Evolutionary conservation across 35 echinoderm and acorn worm genomes (phyloP), one percentile per base, ranked within the genome.

Genomic region (Stichopus chloronotus): DNA sequence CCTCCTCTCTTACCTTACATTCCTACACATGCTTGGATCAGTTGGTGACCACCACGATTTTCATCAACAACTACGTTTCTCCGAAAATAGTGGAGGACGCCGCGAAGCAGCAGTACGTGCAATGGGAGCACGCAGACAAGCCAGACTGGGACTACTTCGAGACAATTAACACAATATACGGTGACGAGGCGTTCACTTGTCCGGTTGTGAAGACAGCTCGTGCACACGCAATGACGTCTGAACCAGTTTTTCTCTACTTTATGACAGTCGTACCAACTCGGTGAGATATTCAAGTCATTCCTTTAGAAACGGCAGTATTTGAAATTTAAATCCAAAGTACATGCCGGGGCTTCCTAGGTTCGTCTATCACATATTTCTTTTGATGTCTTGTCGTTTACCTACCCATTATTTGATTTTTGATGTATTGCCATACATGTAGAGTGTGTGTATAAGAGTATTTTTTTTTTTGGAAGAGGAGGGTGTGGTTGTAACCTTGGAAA

Each of bases 151-250:
- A 85, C 58, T 85, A 85, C 14, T 85, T 85, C 14, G 82, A 85
- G 55, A 20, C 54, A 13, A 20, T 85, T 59, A 85, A 59, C 55
- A 53, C 82, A 9, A 85, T 85, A n/a, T 85, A 85, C 20, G 82
- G 82, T 7, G 82, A 85, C 82, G 82, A 85, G 55, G 53, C 82
- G 20, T 85, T 58, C 24, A 85, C 54, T 58, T 85, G 82, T 53
- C 82, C 82, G 17, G 22, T 56, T 7, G 24, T 85, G 16, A 85
- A 85, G 12, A 85, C 82, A 20, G 82, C 82, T 21, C 55, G 82
- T 58, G 82, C 53, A 55, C 82, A 85, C 24, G 82, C 55, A 59
- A 85, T 58, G 82, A 85, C 82, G 9, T 85, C 82, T 58, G 82
- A 85, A 85, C 56, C 82, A 11, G 55, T 85, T 23, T 85, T 19